phyloP scores from a whole-genome alignment of 2,113 vertebrate species.

The Felis chaus region DNA sequence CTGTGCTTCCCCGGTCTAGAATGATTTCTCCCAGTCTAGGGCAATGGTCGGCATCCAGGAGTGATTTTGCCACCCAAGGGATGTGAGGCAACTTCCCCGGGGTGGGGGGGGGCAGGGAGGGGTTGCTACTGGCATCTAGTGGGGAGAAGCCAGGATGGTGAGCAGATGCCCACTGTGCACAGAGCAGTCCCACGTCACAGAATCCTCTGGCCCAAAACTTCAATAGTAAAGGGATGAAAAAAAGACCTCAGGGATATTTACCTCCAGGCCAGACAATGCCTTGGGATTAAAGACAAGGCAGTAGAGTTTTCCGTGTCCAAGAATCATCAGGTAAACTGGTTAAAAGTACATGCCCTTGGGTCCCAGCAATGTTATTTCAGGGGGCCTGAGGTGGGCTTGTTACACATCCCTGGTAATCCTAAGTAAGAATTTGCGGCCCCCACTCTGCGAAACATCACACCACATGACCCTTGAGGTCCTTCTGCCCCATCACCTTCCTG shows the following conservation, averaged over 20 bases:
- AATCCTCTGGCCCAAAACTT: neutral
- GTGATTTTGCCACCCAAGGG: accelerated
- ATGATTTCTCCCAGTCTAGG: neutral
- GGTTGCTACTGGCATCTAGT: too few species aligned
- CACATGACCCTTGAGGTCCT: neutral
- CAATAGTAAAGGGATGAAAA: accelerated
- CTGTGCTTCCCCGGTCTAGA: accelerated
- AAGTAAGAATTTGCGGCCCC: neutral
- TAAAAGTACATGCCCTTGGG: neutral
- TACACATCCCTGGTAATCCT: neutral
- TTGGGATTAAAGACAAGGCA: accelerated
- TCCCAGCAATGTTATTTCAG: accelerated
- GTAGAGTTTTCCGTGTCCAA: accelerated
- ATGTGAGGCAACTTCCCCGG: neutral
- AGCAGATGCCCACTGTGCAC: accelerated
- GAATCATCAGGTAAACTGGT: too few species aligned
- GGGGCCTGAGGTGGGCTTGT: accelerated
- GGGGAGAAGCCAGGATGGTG: neutral
- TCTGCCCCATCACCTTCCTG: accelerated
- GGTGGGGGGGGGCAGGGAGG: accelerated
- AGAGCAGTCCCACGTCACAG: neutral
- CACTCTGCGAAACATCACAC: neutral
- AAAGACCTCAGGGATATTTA: accelerated
- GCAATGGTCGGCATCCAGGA: neutral
- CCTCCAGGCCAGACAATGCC: accelerated